phyloP scores from a whole-genome alignment of 1,140 invertebrate species.

The Bilobella aurantiaca region DNA sequence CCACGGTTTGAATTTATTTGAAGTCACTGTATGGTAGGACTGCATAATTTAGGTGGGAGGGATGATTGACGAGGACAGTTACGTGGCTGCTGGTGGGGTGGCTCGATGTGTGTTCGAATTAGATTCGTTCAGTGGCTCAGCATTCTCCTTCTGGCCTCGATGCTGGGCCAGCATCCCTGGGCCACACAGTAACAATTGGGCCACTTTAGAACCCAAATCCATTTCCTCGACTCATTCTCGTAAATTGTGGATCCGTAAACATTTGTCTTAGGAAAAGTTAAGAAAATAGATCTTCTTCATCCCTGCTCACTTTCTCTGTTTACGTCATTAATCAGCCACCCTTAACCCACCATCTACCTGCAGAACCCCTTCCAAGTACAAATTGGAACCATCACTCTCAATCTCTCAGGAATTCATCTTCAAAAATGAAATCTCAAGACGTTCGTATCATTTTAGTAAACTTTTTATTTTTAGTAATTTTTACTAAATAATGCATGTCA shows the following conservation, averaged over 20 bases:
- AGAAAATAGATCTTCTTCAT: not conserved
- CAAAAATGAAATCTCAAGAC: too few relatives aligned
- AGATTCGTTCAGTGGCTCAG: not conserved
- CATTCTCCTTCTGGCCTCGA: not conserved
- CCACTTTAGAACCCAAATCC: not conserved
- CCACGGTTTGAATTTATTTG: too few relatives aligned
- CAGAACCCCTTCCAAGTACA: not conserved
- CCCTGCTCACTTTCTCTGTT: constrained; percentile 24
- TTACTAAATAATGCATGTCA: too few relatives aligned
- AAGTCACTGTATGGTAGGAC: too few relatives aligned
- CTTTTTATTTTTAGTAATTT: too few relatives aligned
- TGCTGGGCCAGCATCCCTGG: too few relatives aligned
- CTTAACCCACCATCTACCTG: not conserved
- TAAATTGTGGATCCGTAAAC: constrained; percentile 33
- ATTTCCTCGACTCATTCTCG: constrained; percentile 12
- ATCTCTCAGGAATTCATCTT: not conserved
- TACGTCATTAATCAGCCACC: constrained; percentile 34
- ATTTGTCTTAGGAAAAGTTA: constrained; percentile 34
- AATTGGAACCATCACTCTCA: not conserved
- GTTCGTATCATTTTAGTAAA: too few relatives aligned
- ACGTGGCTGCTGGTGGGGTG: not conserved
- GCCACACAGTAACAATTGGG: constrained; percentile 4
- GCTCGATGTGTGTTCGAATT: not conserved
- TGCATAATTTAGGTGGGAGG: too few relatives aligned
- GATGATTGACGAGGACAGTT: not conserved